These are phyloP conservation scores for Antrozous pallidus DNA, from an alignment of 2,797 vertebrate species.

Conservation along the genomic window DNA sequence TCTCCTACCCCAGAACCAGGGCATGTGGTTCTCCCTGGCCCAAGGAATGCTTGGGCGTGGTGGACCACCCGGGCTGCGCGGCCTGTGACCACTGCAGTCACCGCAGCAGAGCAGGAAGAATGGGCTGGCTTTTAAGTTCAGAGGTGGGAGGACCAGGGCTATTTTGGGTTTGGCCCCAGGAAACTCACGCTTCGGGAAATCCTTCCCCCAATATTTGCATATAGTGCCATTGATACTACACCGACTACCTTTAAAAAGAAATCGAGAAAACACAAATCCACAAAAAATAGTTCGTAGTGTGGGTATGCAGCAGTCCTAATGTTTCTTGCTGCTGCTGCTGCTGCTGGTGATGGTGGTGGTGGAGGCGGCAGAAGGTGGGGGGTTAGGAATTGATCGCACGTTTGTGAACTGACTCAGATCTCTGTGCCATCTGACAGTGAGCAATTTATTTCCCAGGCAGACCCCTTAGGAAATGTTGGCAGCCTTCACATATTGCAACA, in stretches of 20 bases:
- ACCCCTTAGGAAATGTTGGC: neutral
- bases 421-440: neutral
- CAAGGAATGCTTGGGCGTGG: neutral
- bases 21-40: slow-evolving; percentile 19
- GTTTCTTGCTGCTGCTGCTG: neutral
- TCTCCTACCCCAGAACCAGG: neutral
- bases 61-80: slow-evolving; percentile 53
- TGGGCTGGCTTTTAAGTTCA: slow-evolving; percentile 61
- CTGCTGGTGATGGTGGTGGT: no score
- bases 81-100: slow-evolving; percentile 21
- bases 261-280: neutral
- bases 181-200: slow-evolving; percentile 28
- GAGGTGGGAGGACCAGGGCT: neutral
- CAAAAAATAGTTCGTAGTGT: neutral
- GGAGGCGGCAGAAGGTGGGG: neutral
- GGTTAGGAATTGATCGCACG: neutral
- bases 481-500: neutral
- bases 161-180: slow-evolving; percentile 47
- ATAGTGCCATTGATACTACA: neutral
- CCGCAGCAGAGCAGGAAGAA: neutral
- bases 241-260: neutral
- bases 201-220: slow-evolving; percentile 11
- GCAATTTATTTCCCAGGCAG: neutral
- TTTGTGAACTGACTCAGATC: neutral
- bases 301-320: neutral